These are phyloP conservation scores for Latrodectus elegans DNA, from an alignment of 2,888 invertebrate genomes.

Conservation along the genomic window DNA sequence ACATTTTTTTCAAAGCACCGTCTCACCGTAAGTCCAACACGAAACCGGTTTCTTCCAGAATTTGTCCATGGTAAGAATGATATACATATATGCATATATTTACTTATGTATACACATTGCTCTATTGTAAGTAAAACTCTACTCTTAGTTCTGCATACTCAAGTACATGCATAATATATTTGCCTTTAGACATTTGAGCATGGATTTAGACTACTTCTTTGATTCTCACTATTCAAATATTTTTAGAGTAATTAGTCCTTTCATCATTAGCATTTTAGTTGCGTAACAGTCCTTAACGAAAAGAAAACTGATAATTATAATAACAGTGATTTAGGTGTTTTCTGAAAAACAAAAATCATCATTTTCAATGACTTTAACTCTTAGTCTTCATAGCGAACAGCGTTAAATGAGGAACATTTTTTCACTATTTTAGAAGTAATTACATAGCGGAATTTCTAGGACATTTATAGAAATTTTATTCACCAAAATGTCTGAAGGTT, in stretches of 20 bases:
- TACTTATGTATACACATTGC: constrained; percentile 63
- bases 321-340: constrained; percentile 1
- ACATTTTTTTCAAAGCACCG: constrained; percentile 60
- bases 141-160: constrained; percentile 63
- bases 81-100: constrained; percentile 60
- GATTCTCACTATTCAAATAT: constrained; percentile 58
- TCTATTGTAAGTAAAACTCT: constrained; percentile 32
- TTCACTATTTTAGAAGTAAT: constrained; percentile 59
- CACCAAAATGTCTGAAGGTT: constrained; percentile 35
- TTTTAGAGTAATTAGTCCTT: constrained; percentile 41
- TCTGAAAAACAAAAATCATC: background rate
- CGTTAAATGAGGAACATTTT: constrained; percentile 3
- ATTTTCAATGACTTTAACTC: background rate
- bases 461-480: constrained; percentile 40
- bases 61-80: constrained; percentile 61
- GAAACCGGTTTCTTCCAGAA: constrained; percentile 65
- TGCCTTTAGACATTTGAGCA: constrained; percentile 65
- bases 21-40: constrained; percentile 55
- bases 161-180: constrained; percentile 64
- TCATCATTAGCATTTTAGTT: constrained; percentile 37
- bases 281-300: background rate
- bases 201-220: constrained; percentile 59
- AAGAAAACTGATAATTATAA: background rate
- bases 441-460: constrained; percentile 19
- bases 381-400: background rate